Conservation (phyloP, 2,113 vertebrate genomes). For the Rhegmatorhina hoffmannsi region DNA sequence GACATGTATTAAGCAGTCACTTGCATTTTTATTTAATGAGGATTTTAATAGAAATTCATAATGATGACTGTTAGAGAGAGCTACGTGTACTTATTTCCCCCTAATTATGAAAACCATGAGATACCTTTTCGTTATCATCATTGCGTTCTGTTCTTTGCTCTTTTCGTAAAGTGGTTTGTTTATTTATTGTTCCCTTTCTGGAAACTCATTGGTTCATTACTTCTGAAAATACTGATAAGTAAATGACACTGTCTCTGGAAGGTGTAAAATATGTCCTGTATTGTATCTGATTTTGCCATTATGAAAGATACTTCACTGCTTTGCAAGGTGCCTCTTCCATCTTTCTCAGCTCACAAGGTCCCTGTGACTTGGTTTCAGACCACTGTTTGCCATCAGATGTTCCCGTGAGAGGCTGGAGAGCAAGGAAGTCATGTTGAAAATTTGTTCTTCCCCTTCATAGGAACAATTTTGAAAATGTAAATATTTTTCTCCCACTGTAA, state of each 20-base stretch:
- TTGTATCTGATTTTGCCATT: not conserved
- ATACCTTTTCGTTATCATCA: not conserved
- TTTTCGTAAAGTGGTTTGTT: not conserved
- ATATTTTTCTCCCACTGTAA: not conserved
- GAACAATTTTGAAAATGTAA: not conserved
- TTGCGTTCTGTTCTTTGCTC: not conserved
- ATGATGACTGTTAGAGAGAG: not conserved
- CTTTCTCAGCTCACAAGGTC: not conserved
- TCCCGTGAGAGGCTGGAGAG: not conserved
- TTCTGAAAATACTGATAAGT: not conserved
- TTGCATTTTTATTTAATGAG: not conserved
- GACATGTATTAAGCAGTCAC: not conserved
- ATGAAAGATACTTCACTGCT: not conserved
- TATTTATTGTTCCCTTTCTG: not conserved
- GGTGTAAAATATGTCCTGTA: not conserved
- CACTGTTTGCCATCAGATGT: not conserved
- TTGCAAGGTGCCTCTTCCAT: not conserved
- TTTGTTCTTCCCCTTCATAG: not conserved
- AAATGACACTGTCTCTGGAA: not conserved
- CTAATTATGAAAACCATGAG: not conserved
- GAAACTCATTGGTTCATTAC: not conserved
- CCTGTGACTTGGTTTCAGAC: not conserved
- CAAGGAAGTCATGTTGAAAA: not conserved
- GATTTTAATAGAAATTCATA: not conserved
- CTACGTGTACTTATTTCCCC: not conserved